A percentile compares a stretch with the other conserved stretches of the same genome.
Conservation (phyloP, 2,797 vertebrate genomes). For the Champsocephalus gunnari region DNA sequence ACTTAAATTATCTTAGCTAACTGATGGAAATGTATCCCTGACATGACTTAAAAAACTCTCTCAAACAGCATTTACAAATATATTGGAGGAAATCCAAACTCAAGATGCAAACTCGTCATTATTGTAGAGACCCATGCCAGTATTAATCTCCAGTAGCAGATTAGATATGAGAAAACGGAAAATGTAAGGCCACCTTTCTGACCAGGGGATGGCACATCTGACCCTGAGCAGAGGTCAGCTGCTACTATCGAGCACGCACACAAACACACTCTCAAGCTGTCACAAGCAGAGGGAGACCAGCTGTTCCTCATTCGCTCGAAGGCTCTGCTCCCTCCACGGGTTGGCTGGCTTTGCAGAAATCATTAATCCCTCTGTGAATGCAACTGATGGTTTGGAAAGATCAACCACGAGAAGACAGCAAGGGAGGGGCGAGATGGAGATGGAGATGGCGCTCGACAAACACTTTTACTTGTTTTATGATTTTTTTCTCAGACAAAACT, state of each 20-base stretch:
- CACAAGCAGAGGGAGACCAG: conserved; percentile 72
- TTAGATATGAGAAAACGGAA: neutral
- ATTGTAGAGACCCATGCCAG: neutral
- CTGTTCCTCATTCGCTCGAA: conserved; percentile 76
- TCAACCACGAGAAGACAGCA: conserved; percentile 64
- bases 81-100: neutral
- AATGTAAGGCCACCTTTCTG: conserved; percentile 14
- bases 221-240: conserved; percentile 61
- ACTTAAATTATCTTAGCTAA: neutral
- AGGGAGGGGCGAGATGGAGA: conserved; percentile 16
- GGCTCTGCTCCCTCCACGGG: conserved; percentile 64
- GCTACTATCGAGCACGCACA: conserved; percentile 38
- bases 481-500: conserved; percentile 33
- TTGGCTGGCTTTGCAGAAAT: conserved; percentile 71
- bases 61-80: neutral
- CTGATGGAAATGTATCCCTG: neutral
- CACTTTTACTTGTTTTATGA: conserved; percentile 45
- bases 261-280: conserved; percentile 61
- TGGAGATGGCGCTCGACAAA: conserved; percentile 16
- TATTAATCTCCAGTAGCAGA: neutral
- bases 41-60: neutral
- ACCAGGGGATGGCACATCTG: conserved; percentile 26
- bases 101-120: neutral
- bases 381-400: conserved; percentile 72
- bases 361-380: conserved; percentile 74